Percentiles rank a stretch among this genome's conserved stretches.
phyloP scores from a whole-genome alignment of 1,140 invertebrate genomes.

The Agrypnia vestita region DNA sequence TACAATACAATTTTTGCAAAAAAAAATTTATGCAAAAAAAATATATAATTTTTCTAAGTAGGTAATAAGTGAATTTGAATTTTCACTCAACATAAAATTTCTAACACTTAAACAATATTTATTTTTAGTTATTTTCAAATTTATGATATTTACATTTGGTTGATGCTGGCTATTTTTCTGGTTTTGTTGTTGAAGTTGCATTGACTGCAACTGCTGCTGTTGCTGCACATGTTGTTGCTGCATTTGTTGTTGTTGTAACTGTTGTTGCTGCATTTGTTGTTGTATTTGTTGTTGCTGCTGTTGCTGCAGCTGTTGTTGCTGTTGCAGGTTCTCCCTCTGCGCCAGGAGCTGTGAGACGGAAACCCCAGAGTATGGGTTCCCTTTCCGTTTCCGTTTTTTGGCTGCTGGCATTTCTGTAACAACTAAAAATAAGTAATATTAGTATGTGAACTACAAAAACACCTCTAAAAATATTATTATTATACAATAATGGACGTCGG shows the following conservation, averaged over 20 bases:
- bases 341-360: constrained; percentile 80
- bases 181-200: constrained; percentile 66
- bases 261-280: constrained; percentile 43
- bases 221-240: constrained; percentile 66
- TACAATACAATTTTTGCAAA: no score
- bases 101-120: no score
- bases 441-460: no score
- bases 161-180: constrained; percentile 64
- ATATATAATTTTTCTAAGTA: no score
- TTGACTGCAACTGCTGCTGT: constrained; percentile 63
- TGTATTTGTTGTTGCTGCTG: constrained; percentile 63
- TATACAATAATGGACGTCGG: no score
- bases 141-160: constrained; percentile 33
- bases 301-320: constrained; percentile 63
- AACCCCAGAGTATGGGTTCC: constrained; percentile 74
- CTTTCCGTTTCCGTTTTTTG: constrained; percentile 80
- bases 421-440: constrained; percentile 68
- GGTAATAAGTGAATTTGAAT: no score
- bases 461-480: no score
- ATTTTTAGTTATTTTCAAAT: not conserved
- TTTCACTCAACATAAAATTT: no score
- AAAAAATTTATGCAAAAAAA: no score
- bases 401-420: constrained; percentile 63
- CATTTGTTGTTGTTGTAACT: constrained; percentile 66
- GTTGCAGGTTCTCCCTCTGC: constrained; percentile 74